phyloP scores from a whole-genome alignment of 2,113 vertebrate species.

The Catagonus wagneri region DNA sequence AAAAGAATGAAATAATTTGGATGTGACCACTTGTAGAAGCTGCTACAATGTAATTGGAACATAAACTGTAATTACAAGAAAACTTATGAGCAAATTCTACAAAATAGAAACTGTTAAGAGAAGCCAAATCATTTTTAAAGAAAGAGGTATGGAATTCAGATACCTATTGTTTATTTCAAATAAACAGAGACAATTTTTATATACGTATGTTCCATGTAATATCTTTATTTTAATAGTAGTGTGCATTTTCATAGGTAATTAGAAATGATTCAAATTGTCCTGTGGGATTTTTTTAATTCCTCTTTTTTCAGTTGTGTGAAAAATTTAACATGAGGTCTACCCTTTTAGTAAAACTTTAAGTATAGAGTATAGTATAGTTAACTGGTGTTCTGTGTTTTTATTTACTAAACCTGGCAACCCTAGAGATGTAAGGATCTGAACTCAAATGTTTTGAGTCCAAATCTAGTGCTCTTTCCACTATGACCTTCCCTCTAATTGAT shows the following conservation, averaged over 20 bases:
- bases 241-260: neutral
- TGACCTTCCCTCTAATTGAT: neutral
- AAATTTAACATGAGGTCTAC: neutral
- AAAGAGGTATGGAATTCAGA: neutral
- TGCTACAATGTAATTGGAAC: neutral
- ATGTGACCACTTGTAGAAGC: neutral
- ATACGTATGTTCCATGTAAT: neutral
- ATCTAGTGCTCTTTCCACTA: neutral
- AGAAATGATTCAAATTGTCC: conserved; percentile 18
- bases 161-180: neutral
- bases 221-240: conserved; percentile 36
- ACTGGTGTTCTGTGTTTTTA: neutral
- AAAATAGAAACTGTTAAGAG: neutral
- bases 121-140: neutral
- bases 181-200: conserved; percentile 14
- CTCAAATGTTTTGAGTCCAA: neutral
- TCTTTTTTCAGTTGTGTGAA: neutral
- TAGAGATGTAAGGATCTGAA: conserved; percentile 4
- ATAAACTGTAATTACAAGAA: neutral
- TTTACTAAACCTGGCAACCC: neutral
- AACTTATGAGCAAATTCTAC: neutral
- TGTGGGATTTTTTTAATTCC: neutral
- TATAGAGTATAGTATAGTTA: neutral
- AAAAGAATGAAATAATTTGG: neutral
- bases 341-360: neutral